phyloP scores from a whole-genome alignment of 2,113 vertebrate species.

The Elephas maximus region DNA sequence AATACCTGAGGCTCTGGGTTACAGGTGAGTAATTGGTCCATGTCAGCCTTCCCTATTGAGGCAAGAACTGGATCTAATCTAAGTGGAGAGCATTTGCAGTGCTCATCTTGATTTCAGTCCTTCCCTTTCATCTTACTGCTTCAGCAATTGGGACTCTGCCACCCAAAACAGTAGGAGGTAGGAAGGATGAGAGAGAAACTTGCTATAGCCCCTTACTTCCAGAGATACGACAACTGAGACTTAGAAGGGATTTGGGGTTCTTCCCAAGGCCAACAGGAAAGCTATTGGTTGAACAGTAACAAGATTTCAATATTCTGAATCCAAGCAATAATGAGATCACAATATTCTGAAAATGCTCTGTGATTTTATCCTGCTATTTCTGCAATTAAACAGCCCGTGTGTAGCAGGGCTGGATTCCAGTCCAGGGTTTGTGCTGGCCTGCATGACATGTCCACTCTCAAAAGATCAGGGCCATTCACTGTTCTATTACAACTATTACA shows the following conservation, averaged over 20 bases:
- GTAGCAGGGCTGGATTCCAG: not conserved
- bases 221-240: not conserved
- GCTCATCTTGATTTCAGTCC: not conserved
- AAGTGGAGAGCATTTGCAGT: not conserved
- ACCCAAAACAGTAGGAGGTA: not conserved
- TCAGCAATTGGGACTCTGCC: not conserved
- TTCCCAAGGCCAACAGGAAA: not conserved
- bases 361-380: not conserved
- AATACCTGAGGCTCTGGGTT: not conserved
- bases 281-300: not conserved
- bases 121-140: not conserved
- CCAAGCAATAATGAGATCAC: not conserved
- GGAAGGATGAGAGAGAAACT: not conserved
- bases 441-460: not conserved
- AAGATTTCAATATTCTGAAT: not conserved
- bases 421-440: not conserved
- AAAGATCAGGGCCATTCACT: not conserved
- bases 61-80: slow-evolving; percentile 6
- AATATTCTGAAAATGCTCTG: not conserved
- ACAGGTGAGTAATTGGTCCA: not conserved
- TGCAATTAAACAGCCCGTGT: not conserved
- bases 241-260: not conserved
- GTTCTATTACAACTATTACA: not conserved
- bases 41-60: not conserved
- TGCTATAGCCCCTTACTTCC: not conserved